These are phyloP conservation scores for Pogonocherus hispidulus DNA, from an alignment of 2,888 invertebrate genomes.

Conservation along the genomic window DNA sequence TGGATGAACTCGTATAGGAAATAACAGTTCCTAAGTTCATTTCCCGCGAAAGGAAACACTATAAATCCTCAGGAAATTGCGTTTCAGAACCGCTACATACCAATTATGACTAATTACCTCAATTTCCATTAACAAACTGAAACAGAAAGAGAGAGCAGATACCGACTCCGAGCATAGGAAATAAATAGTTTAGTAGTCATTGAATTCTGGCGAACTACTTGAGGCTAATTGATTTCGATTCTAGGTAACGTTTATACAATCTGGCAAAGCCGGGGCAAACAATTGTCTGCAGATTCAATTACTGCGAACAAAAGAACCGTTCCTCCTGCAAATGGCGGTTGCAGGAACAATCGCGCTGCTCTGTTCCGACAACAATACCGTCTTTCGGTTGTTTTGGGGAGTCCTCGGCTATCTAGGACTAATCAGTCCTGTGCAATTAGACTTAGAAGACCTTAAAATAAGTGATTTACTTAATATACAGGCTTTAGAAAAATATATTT, in stretches of 20 bases:
- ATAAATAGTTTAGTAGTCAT: constrained; percentile 40
- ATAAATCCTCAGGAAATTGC: background rate
- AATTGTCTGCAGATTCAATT: constrained; percentile 67
- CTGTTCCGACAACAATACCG: constrained; percentile 52
- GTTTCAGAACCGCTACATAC: background rate
- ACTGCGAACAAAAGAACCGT: constrained; percentile 67
- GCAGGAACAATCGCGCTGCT: constrained; percentile 64
- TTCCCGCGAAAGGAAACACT: background rate
- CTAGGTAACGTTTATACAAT: constrained; percentile 65
- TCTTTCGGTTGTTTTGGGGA: constrained; percentile 54
- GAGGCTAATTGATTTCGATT: constrained; percentile 65
- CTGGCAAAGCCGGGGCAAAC: constrained; percentile 62
- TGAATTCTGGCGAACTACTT: constrained; percentile 50
- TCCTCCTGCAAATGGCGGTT: constrained; percentile 67
- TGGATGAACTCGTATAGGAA: no score
- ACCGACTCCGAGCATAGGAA: constrained; percentile 17
- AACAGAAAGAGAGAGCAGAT: constrained; percentile 4
- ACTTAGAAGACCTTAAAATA: background rate
- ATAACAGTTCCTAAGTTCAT: background rate
- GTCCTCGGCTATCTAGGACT: constrained; percentile 39
- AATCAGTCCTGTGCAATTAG: constrained; percentile 32
- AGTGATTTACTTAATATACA: background rate
- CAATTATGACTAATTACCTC: constrained; percentile 7
- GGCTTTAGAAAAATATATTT: no score
- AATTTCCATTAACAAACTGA: background rate